Base-by-base conservation (phyloP, 2,113 vertebrate genomes). In the Boleophthalmus pectinirostris region DNA sequence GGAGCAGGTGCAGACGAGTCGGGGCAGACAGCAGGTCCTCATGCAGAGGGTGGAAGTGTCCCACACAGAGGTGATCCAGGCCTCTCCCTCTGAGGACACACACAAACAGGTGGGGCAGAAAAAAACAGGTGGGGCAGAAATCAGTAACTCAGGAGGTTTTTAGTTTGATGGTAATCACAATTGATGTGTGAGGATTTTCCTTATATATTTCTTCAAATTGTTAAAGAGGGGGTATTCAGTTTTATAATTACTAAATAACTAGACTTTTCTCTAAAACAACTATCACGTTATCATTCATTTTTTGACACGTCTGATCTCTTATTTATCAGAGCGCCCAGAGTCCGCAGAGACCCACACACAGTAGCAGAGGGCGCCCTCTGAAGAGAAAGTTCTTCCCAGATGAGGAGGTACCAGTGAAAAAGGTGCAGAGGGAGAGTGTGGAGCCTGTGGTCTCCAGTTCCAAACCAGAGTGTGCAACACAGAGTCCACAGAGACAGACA, bases 391-490 rank as follows among this genome's bases (percentile, higher is more conserved):
- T 3, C 6, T 65, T 46, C 3, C n/a, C 0, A 8, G 73, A 68
- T 45, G 45, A 3, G 0, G 45, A 45, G 0, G 47, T 23, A 1
- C 3, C 65, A 0, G 12, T 16, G 15, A 75, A 60, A 35, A 66
- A 15, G 20, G 58, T 43, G 51, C 51, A 45, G 60, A 63, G 77
- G 64, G 16, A 24, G 13, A 80, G 78, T 11, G 60, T 71, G 61
- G 85, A 86, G 23, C 80, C 85, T 0, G 76, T 70, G 67, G 80
- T 70, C 4, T 70, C 51, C 0, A 85, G 85, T 77, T 57, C 56
- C 72, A 87, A 87, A 76, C 85, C 86, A 0, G 78, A 83, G 20
- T 77, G 83, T 69, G 81, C 82, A 29, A 76, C 82, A 3, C 10
- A 73, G 6, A 51, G 53, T 7, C 61, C 82, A 14, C 15, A 1